Evolutionary conservation across 2,113 vertebrate genomes (phyloP).

Genomic region (Pithys albifrons): DNA sequence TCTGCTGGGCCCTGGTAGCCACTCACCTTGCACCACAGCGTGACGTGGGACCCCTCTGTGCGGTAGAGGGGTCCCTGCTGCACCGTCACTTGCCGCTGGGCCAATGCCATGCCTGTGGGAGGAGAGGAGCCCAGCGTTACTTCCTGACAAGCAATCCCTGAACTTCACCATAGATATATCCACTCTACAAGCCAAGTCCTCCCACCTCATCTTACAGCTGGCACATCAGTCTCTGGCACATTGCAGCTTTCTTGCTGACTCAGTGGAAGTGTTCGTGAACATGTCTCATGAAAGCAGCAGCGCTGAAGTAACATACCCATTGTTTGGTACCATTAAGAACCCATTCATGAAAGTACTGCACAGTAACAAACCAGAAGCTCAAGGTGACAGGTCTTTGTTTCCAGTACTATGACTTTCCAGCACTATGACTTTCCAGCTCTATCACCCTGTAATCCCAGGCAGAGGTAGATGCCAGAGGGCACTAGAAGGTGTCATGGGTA

Average conservation of each 20-base stretch:
- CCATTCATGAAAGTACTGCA: fast-evolving
- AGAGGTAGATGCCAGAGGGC: background rate
- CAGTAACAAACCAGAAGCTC: background rate
- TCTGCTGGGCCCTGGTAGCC: constrained; percentile 45
- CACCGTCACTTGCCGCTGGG: constrained; percentile 87
- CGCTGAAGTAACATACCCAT: background rate
- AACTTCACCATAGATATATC: fast-evolving
- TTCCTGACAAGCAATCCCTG: fast-evolving
- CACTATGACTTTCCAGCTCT: background rate
- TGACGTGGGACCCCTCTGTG: constrained; percentile 85
- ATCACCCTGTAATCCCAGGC: background rate
- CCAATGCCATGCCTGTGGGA: constrained; percentile 69
- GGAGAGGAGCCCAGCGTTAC: background rate
- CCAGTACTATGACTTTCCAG: background rate
- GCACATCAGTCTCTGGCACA: background rate
- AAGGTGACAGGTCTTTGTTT: background rate
- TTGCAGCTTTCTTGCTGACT: background rate
- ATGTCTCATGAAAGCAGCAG: fast-evolving
- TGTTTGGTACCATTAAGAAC: background rate
- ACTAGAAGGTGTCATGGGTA: background rate
- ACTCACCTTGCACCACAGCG: constrained; percentile 93
- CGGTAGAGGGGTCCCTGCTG: constrained; percentile 89
- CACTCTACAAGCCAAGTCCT: fast-evolving
- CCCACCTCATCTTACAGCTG: background rate
- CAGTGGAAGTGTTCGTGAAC: background rate